These are phyloP conservation scores for Nycticebus coucang DNA, from an alignment of 2,113 vertebrate genomes.

Conservation along the genomic window DNA sequence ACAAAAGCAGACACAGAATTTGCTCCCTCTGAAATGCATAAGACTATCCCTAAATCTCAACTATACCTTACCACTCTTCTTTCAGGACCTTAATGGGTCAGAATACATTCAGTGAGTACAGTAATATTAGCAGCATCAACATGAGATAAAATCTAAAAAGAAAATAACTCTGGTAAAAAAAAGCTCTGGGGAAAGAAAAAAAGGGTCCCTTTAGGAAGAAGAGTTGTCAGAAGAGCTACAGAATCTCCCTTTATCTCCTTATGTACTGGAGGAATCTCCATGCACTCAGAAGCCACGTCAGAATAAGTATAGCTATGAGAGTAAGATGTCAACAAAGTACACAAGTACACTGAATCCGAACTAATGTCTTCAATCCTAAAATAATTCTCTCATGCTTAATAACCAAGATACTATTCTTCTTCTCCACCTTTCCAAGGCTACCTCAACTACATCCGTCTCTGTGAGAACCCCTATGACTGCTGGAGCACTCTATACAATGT, in stretches of 20 bases:
- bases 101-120: not conserved
- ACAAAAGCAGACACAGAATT: not conserved
- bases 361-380: not conserved
- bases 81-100: not conserved
- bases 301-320: not conserved
- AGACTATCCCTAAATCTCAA: not conserved
- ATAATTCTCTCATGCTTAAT: not conserved
- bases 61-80: not conserved
- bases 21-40: not conserved
- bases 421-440: not conserved
- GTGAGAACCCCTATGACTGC: not conserved
- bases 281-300: not conserved
- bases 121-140: not conserved
- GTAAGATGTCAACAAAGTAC: not conserved
- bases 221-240: not conserved
- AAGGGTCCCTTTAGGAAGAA: not conserved
- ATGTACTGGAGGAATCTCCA: not conserved
- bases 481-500: not conserved
- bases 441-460: not conserved
- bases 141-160: not conserved
- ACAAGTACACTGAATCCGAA: not conserved
- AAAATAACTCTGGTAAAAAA: not conserved
- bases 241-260: not conserved
- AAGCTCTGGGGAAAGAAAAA: not conserved
- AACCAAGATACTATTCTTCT: not conserved